Conservation (phyloP, 2,797 vertebrate species). For the Melanotaenia trifasciata region DNA sequence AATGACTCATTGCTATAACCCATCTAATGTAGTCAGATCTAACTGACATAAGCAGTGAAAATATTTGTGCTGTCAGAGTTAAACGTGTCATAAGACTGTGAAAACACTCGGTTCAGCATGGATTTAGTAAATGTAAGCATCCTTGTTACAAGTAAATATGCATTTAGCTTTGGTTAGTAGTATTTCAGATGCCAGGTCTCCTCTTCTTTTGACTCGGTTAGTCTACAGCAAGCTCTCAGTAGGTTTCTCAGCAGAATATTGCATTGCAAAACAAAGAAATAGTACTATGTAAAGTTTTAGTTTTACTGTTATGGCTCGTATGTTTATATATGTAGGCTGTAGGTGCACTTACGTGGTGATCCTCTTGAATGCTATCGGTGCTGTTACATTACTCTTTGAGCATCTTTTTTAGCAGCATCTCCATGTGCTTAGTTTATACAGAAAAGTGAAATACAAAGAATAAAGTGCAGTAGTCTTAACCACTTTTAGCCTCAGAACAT, state of each 20-base stretch:
- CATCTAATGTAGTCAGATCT: constrained; percentile 71
- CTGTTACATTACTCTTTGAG: neutral
- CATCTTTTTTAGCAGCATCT: constrained; percentile 11
- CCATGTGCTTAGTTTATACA: constrained; percentile 9
- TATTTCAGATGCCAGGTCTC: neutral
- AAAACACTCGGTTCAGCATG: constrained; percentile 11
- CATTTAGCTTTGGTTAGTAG: neutral
- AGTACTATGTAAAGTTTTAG: neutral
- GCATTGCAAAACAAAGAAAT: neutral
- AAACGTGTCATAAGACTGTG: constrained; percentile 25
- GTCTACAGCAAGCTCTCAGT: neutral
- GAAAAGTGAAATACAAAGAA: constrained; percentile 18
- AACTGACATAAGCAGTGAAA: constrained; percentile 58
- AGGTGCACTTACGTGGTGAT: too few relatives aligned
- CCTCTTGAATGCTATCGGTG: neutral
- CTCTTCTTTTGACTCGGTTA: neutral
- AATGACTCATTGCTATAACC: constrained; percentile 71
- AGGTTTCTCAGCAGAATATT: neutral
- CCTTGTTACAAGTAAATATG: neutral
- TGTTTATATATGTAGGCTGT: neutral
- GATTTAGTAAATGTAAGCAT: constrained; percentile 4
- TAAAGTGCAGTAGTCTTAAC: constrained; percentile 4
- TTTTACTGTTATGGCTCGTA: neutral
- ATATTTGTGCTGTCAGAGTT: constrained; percentile 54
- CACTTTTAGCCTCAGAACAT: constrained; percentile 24